Base-by-base conservation (phyloP, 2,888 invertebrate genomes). In the Cryptops parisi region DNA sequence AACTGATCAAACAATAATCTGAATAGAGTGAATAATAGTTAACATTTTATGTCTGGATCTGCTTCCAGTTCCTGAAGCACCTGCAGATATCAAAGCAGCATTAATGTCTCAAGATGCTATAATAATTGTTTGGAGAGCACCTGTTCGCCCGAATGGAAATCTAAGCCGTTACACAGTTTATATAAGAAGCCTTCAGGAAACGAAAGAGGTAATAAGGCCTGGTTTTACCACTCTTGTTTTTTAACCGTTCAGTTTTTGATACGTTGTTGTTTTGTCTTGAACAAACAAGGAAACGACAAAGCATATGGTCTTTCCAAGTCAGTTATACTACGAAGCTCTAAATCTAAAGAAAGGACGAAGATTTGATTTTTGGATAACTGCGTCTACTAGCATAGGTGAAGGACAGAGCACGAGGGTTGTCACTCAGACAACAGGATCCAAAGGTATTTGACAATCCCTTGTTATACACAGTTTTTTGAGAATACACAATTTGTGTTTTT, bases 131-230 rank as follows among this genome's bases (percentile, higher is more conserved):
- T 96, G 96, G 96, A 80, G 87, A 64, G 84, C 88, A 59, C 94
- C 94, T 59, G 79, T 82, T 66, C 84, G 86, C 63, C 88, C 90
- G 50, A 94, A 94, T 66, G 96, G 96, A 38, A 79, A 90, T 52
- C 82, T 94, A 57, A 86, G 83, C 47, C 89, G 90, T 67, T 96
- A 94, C 72, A 89, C 86, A 22, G 84, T 94, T 22, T 93, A 93
- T 44, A 39, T 50, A 23, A 9, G 50, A 17, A 50, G 27, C 15
- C 12, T 50, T n/a, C 40, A 50, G 17, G 50, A 50, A 4, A 24
- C 2, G 6, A 50, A 50, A 50, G 50, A 50, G 41, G 50, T 50
- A 50, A 23, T 9, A n/a, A 33, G 33, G 6, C 33, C 15, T 15
- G 15, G 33, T 33, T 33, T 6, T 9, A 33, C 33, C 6, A 33